Evolutionary conservation across 1,140 invertebrate species (phyloP), one percentile per base, ranked within the genome.

Genomic region (Drosophila takahashii): DNA sequence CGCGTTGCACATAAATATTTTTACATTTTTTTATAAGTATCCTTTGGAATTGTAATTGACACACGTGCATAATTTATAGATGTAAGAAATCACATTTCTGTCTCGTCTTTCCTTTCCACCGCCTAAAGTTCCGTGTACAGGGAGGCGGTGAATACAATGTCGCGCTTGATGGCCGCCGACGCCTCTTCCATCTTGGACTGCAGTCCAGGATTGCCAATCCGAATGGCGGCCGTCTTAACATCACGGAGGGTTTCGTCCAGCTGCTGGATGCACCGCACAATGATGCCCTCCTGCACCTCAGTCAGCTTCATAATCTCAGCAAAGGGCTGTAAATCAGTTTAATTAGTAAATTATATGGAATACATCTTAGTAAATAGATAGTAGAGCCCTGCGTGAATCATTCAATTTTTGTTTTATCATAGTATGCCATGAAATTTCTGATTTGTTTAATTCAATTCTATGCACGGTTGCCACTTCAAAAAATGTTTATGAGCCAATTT

Each of bases 141-240:
- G 93, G 97, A 99, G 18, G 98, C 98, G 34, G 98, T 97, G 93
- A 99, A 99, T 1, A 99, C 98, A 91, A 99, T 99, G 92, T 99
- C 98, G 77, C 99, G 93, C 92, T 99, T 99, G 57, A 99, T 99
- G 36, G 96, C 95, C 2, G 95, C 95, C 0, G 97, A 98, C 0
- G 98, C 98, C 92, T 98, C 96, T 92, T 99, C 97, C 97, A 99
- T 99, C 93, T 99, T 99, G 51, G 96, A 95, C 84, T 96, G 95
- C 0, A 99, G 93, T 16, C 96, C 95, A 0, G 97, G 96, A 93
- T 99, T 97, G 0, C 99, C 99, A 70, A 99, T 97, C 15, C 98
- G 96, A 52, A 96, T 94, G 0, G 98, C 97, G 1, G 98, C 98
- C 85, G 98, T 97, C 90, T 96, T 96, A 0, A 99, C 97, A 92